phyloP scores from a whole-genome alignment of 2,888 invertebrate genomes.

The Eupeodes latifasciatus region DNA sequence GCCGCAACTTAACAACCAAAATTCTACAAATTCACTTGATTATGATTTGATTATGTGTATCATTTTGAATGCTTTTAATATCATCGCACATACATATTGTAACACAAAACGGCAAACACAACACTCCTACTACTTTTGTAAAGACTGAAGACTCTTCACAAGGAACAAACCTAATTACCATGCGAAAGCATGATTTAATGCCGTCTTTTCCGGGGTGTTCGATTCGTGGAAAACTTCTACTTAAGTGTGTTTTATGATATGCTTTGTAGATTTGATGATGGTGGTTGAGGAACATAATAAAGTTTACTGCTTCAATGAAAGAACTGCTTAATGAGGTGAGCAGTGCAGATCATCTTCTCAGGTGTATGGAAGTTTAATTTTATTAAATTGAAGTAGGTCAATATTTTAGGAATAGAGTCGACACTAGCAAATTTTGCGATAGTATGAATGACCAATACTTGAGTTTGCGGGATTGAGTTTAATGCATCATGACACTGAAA shows the following conservation, averaged over 20 bases:
- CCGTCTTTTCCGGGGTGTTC: slow-evolving; percentile 58
- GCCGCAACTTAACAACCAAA: slow-evolving; percentile 42
- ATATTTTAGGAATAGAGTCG: background rate
- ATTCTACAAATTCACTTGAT: slow-evolving; percentile 56
- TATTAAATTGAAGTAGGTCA: background rate
- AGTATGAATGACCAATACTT: too few species aligned
- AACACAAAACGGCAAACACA: background rate
- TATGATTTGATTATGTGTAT: slow-evolving; percentile 39
- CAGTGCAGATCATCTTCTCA: background rate
- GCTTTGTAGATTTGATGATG: background rate
- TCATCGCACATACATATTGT: background rate
- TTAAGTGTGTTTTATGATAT: background rate
- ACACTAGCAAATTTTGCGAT: too few species aligned
- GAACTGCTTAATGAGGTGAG: slow-evolving; percentile 3
- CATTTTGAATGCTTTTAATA: slow-evolving; percentile 40
- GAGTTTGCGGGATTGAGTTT: too few species aligned
- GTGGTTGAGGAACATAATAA: background rate
- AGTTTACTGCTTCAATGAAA: background rate
- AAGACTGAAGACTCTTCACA: slow-evolving; percentile 14
- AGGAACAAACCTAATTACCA: slow-evolving; percentile 65
- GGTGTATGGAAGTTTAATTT: too few species aligned
- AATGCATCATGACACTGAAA: too few species aligned
- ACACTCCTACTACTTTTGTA: slow-evolving; percentile 6
- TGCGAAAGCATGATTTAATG: slow-evolving; percentile 37
- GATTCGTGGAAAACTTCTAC: background rate